These are phyloP conservation scores for Garra rufa DNA, from an alignment of 2,113 vertebrate genomes.

Conservation along the genomic window DNA sequence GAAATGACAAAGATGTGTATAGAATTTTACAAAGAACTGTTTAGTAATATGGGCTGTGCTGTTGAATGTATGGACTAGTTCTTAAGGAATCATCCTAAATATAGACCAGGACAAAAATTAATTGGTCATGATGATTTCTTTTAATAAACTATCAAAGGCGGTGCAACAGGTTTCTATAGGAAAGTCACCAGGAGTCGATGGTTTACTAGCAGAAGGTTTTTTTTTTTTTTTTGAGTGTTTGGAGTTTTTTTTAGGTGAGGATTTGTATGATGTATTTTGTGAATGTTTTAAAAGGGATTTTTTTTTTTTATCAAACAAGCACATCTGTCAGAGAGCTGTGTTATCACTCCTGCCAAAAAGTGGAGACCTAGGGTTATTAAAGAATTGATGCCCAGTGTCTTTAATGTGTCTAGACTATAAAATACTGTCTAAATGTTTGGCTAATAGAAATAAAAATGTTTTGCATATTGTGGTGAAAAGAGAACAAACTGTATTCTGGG, in stretches of 20 bases:
- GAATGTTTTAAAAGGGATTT: constrained; percentile 11
- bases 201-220: background rate
- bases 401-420: no score
- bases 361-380: no score
- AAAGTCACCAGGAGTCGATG: background rate
- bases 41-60: background rate
- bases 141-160: background rate
- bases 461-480: no score
- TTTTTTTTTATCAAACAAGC: no score
- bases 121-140: background rate
- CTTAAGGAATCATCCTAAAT: background rate
- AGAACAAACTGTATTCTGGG: no score
- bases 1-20: background rate
- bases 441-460: no score
- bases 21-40: background rate
- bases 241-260: background rate
- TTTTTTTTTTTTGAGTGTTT: background rate
- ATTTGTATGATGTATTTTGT: background rate
- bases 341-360: no score
- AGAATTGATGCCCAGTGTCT: no score
- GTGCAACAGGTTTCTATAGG: background rate
- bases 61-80: background rate
- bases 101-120: background rate
- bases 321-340: background rate
- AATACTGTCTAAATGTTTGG: no score